These are phyloP conservation scores for Ursus arctos DNA, from an alignment of 2,113 vertebrate species.

Conservation along the genomic window DNA sequence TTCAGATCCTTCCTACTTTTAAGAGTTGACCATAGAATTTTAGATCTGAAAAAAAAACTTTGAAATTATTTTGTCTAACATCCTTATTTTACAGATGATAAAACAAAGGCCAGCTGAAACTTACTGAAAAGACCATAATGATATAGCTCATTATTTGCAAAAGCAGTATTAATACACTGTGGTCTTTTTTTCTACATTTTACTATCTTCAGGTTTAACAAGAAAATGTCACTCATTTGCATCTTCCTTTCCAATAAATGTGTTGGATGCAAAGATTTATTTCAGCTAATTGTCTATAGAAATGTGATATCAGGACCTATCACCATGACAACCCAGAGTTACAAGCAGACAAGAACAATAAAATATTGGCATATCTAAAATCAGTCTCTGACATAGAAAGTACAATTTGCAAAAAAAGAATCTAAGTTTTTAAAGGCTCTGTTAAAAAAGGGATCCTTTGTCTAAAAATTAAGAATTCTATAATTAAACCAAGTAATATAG, in stretches of 20 bases:
- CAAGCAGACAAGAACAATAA: conserved; percentile 65
- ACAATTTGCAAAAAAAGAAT: conserved; percentile 39
- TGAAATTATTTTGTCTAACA: not conserved
- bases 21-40: not conserved
- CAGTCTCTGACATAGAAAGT: conserved; percentile 48
- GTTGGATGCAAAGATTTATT: conserved; percentile 66
- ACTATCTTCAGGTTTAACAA: not conserved
- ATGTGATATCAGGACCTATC: conserved; percentile 60
- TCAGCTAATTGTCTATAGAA: conserved; percentile 71
- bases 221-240: conserved; percentile 53
- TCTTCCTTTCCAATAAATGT: conserved; percentile 69
- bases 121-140: not conserved
- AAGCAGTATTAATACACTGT: not conserved
- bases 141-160: conserved; percentile 40
- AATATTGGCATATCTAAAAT: conserved; percentile 74
- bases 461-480: conserved; percentile 49
- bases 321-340: conserved; percentile 73
- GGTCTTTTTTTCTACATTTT: conserved; percentile 25
- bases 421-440: conserved; percentile 55
- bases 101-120: conserved; percentile 42
- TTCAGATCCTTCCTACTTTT: not conserved
- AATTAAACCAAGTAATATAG: conserved; percentile 15
- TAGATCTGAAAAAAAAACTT: not conserved
- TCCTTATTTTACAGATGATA: conserved; percentile 39
- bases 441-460: not conserved